Conservation (phyloP, 2,113 vertebrate species). For the Pteruthius melanotis region DNA sequence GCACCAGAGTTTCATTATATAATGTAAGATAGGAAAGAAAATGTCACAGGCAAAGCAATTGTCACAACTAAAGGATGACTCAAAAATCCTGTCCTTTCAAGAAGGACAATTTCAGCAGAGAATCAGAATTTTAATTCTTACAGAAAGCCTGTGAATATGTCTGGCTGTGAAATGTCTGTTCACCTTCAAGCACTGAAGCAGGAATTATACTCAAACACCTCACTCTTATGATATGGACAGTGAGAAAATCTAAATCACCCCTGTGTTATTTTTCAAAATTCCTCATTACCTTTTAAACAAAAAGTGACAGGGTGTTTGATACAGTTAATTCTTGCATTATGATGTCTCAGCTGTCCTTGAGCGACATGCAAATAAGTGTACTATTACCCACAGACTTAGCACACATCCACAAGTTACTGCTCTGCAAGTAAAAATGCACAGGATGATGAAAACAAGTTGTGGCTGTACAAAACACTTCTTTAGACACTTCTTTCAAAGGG, state of each 20-base stretch:
- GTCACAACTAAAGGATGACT: background rate
- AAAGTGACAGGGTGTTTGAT: background rate
- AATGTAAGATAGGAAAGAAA: background rate
- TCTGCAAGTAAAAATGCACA: background rate
- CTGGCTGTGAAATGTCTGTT: background rate
- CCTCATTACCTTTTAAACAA: background rate
- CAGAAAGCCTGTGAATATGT: background rate
- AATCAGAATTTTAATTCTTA: background rate
- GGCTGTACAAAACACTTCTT: background rate
- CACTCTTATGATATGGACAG: background rate
- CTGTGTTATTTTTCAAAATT: background rate
- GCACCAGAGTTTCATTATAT: background rate
- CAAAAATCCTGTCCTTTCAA: background rate
- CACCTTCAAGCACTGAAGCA: background rate
- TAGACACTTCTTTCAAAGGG: background rate
- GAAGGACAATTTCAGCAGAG: background rate
- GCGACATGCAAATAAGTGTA: background rate
- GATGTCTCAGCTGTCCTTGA: background rate
- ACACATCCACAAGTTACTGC: background rate
- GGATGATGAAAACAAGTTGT: background rate
- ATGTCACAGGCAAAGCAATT: background rate
- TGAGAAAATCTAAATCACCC: background rate
- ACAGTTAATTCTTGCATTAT: background rate
- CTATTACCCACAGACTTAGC: background rate
- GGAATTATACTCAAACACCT: background rate